Evolutionary conservation across 2,888 invertebrate species (phyloP).

Genomic region (Trichogramma dendrolimi): DNA sequence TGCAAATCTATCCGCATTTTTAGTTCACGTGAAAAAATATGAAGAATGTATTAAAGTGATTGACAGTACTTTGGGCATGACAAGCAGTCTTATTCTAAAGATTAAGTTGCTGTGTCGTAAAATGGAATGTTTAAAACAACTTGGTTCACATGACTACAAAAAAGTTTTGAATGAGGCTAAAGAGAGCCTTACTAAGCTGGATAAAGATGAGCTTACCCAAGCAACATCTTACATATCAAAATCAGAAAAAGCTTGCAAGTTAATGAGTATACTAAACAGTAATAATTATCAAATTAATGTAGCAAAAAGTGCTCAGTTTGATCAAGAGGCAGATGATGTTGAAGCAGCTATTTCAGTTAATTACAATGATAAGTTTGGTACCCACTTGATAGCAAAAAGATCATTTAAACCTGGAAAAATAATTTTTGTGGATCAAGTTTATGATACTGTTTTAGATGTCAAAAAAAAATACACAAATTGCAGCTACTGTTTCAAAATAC

Average conservation of each 20-base stretch:
- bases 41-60: conserved; percentile 68
- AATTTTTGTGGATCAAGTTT: conserved; percentile 73
- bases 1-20: conserved; percentile 73
- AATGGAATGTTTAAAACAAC: conserved; percentile 52
- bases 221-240: background rate
- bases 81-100: conserved; percentile 51
- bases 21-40: conserved; percentile 63
- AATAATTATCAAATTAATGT: no score
- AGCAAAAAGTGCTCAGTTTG: no score
- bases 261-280: no score
- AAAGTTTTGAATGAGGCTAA: background rate
- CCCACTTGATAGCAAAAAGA: conserved; percentile 66
- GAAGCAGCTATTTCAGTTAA: conserved; percentile 54
- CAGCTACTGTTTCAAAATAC: conserved; percentile 63
- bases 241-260: background rate
- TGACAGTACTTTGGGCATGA: conserved; percentile 57
- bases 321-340: background rate
- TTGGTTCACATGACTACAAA: conserved; percentile 9
- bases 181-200: background rate
- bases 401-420: conserved; percentile 72
- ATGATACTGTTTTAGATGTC: conserved; percentile 59
- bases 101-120: conserved; percentile 62
- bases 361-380: conserved; percentile 60
- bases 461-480: conserved; percentile 61
- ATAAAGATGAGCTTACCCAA: background rate